phyloP scores from a whole-genome alignment of 2,888 invertebrate genomes.

The Tolmerus cingulatus region DNA sequence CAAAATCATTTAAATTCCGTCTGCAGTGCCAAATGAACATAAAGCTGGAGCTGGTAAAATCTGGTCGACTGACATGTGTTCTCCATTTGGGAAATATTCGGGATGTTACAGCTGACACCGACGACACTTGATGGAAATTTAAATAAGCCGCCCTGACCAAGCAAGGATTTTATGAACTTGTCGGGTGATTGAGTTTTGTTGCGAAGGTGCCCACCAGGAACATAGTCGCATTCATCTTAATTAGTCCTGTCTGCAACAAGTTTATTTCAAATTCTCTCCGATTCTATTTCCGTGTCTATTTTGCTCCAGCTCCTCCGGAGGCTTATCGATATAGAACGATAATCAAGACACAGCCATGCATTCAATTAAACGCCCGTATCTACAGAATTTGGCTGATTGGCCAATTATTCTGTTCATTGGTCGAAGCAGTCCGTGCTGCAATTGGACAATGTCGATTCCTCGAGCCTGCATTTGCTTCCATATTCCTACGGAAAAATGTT shows the following conservation, averaged over 20 bases:
- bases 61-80: neutral
- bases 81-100: slow-evolving; percentile 18
- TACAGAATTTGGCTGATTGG: neutral
- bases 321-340: neutral
- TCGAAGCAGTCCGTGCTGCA: neutral
- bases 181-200: slow-evolving; percentile 22
- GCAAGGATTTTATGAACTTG: slow-evolving; percentile 5
- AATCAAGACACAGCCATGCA: neutral
- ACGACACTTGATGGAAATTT: slow-evolving; percentile 29
- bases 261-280: neutral
- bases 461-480: neutral
- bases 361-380: neutral
- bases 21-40: slow-evolving; percentile 17
- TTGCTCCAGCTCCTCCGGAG: neutral
- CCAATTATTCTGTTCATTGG: neutral
- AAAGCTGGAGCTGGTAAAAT: slow-evolving; percentile 10
- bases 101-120: slow-evolving; percentile 13
- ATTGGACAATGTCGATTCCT: neutral
- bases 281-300: neutral
- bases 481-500: neutral
- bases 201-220: neutral
- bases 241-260: slow-evolving; percentile 3
- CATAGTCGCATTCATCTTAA: neutral
- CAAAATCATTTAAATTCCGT: slow-evolving; percentile 12
- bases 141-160: slow-evolving; percentile 1